Evolutionary conservation across 2,888 invertebrate species (phyloP), one percentile per base, ranked within the genome.

Genomic region (Agrochola circellaris): DNA sequence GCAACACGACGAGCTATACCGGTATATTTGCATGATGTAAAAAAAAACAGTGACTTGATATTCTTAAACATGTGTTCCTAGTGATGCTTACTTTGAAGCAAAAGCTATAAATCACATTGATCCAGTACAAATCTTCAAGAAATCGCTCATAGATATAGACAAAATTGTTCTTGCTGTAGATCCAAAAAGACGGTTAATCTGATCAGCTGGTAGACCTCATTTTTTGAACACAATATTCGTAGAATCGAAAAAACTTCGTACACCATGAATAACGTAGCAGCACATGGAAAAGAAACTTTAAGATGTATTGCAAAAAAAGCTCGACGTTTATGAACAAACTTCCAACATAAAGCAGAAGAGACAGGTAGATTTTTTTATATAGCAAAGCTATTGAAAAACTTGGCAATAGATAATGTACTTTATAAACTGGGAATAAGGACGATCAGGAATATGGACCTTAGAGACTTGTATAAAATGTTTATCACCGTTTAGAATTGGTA

Each of bases 331-430:
- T 84, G 87, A 87, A 87, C 66, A 85, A 87, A 86, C 83, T 88
- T 88, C 13, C 58, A 84, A 84, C 85, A 85, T 78, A 84, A 83
- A 84, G 75, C 75, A 85, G 56, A 78, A 30, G 62, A 82, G 81
- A 87, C 89, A 88, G 88, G 88, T 88, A 88, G 83, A 48, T 64
- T 72, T 80, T 85, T 88, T 88, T 88, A 20, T 65, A 64, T 15
- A 65, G 6, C 58, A n/a, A 45, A 38, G 54, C 45, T 17, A 75
- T 86, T 66, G 45, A 78, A 72, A 81, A 68, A 67, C 30, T 51
- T 62, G 64, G 6, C 48, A 69, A 65, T 51, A 54, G 11, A 86
- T 67, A 73, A 23, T 83, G 68, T 56, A 75, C 87, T 66, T 77
- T 85, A 83, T 11, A 34, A 7, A 11, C 3, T 9, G 26, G 42